Evolutionary conservation across 2,797 vertebrate genomes (phyloP), one percentile per base, ranked within the genome.

Genomic region (Atherinosoma microstoma): DNA sequence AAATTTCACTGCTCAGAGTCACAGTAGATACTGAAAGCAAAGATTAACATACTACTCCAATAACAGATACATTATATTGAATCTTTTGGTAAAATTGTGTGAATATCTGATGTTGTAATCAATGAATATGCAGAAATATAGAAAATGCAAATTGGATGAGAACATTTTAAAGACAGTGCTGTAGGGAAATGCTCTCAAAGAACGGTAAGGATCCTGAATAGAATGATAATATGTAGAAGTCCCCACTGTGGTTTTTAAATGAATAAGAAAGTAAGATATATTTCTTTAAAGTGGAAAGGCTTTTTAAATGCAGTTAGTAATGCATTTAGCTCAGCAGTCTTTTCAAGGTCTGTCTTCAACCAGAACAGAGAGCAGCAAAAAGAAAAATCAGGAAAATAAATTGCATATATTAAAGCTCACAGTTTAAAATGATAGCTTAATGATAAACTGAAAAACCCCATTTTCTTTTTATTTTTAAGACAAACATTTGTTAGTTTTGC

Each of bases 381-480:
- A 35, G 36, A 58, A 65, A 36, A 42, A 47, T 70, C 32, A 67
- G 20, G 2, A 1, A 49, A 73, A 38, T 27, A 38, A 7, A 75
- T 78, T 53, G 49, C 22, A 47, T 51, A 16, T 56, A 34, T 36
- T 64, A n/a, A 58, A 13, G 34, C 24, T 35, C 49, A 56, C 57
- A 29, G 35, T 63, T 77, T 60, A 7, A 30, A 62, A 18, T 58
- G 70, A 72, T 70, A 63, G 45, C 49, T 49, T 54, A 80, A 76
- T 2, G 64, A 81, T 78, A 76, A 68, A 22, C 35, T 22, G 1
- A 82, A 20, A 61, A 53, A 6, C 24, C 18, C 24, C 18, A 12
- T 22, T 47, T 29, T 38, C 6, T 8, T 45, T 18, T 18, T 3
- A 40, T 18, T 42, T 42, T 18, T 18, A 42, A 5, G 40, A 6